Evolutionary conservation across 1,140 invertebrate genomes (phyloP), one percentile per base, ranked within the genome.

Genomic region (Orchestia grillus): DNA sequence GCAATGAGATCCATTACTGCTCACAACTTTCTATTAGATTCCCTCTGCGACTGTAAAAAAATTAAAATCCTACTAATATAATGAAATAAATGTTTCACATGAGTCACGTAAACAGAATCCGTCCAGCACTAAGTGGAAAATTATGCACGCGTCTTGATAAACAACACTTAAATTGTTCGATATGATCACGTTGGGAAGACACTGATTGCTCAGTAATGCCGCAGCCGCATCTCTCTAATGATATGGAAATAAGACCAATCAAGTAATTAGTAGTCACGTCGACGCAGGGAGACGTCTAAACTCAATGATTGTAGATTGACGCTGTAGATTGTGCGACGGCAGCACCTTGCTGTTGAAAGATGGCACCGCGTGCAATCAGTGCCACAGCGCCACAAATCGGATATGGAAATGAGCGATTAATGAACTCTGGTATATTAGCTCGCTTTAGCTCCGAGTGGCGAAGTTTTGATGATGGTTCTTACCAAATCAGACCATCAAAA

Each of bases 201-300:
- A 77, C 62, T 77, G 62, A 77, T 77, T 77, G 62, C 28, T 77
- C 62, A 8, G 62, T 77, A 77, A 77, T 77, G 62, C 62, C 3
- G 62, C 62, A 53, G 62, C 62, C 62, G 88, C 44, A 11, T 42
- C 88, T 42, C 88, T 44, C 4, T 42, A 91, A 91, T 91, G 88
- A 42, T 91, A 91, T 91, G 88, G 88, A 91, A 91, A 91, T 91
- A 43, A 44, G 88, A 42, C 88, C 41, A 91, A 91, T 44, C 88
- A 91, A 91, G 88, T 91, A 91, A 91, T 91, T 91, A 91, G 41
- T 42, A 11, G 88, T 42, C 88, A 44, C 88, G 42, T 91, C 88
- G 88, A 11, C 88, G 41, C 62, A 77, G 62, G 28, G 62, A 77
- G 28, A 77, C 88, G 41, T 91, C 41, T 42, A 91, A 91, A 91